These are phyloP conservation scores for Pseudorectes ferrugineus DNA, from an alignment of 2,113 vertebrate species.

Conservation along the genomic window DNA sequence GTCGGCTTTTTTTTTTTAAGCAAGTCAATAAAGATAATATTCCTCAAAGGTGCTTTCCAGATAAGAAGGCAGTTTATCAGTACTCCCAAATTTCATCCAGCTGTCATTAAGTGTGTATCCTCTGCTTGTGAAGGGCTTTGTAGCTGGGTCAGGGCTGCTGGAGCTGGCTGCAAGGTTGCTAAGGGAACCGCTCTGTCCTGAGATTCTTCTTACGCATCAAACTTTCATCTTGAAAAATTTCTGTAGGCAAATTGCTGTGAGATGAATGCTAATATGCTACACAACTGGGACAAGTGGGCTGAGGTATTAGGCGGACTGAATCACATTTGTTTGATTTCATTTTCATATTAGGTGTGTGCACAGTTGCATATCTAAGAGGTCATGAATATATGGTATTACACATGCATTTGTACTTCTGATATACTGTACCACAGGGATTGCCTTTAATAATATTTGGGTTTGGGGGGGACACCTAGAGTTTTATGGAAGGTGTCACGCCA, in stretches of 20 bases:
- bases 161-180: constrained; percentile 77
- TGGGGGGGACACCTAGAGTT: background rate
- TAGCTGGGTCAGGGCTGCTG: constrained; percentile 74
- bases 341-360: constrained; percentile 31
- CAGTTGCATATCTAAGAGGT: background rate
- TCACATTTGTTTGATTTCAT: constrained; percentile 50
- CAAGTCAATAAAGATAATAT: constrained; percentile 78
- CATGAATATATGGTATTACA: background rate
- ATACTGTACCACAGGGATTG: background rate
- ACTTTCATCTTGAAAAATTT: constrained; percentile 80
- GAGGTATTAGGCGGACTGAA: constrained; percentile 44
- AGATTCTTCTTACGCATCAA: constrained; percentile 73
- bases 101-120: constrained; percentile 73
- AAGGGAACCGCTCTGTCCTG: constrained; percentile 79
- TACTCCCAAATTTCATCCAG: constrained; percentile 69
- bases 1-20: constrained; percentile 36
- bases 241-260: constrained; percentile 76
- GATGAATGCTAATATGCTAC: constrained; percentile 72
- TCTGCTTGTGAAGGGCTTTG: constrained; percentile 72
- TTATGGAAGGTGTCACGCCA: background rate
- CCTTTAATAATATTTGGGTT: background rate
- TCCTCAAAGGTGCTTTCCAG: constrained; percentile 74
- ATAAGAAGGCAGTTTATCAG: constrained; percentile 77
- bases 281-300: constrained; percentile 49
- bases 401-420: background rate